Base-by-base conservation (phyloP, 2,113 vertebrate species). In the Cyprinodon brontotheroides region DNA sequence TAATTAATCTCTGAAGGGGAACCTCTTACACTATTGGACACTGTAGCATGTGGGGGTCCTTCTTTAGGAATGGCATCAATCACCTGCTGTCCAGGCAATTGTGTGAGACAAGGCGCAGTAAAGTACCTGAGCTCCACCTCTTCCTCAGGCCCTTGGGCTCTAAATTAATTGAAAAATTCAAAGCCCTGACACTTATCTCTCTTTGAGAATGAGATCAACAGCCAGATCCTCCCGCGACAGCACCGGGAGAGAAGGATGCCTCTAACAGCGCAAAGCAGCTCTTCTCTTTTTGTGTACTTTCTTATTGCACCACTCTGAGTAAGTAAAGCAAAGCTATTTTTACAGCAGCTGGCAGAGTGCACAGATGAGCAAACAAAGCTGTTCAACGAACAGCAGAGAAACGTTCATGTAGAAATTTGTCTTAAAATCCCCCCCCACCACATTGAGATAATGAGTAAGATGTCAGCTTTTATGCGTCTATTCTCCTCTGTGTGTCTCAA, bases 1-100 rank as follows among this genome's bases (percentile, higher is more conserved):
- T 90, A 92, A 93, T 94, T 93, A 89, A 93, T 94, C 92, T 88
- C 72, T 77, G 74, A 66, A 82, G 73, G 83, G 87, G 85, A 81
- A 80, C 75, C 79, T 87, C 57, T 88, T 78, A 76, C 70, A 77
- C 77, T 20, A 63, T 20, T 39, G 72, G 87, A 81, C 82, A 70
- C 66, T 78, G 83, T 87, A 81, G 89, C 84, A 80, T 62, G 57
- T 43, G 43, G 75, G 57, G 57, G 68, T 57, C 65, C 84, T 67
- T 89, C 84, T 86, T 87, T 76, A 72, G 86, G 77, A 68, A 75
- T 36, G 74, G 14, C 77, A 91, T 92, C 85, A 83, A 90, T 92
- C 91, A 88, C 61, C 65, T 62, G 43, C 70, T 68, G 72, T 82
- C 72, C 78, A 40, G 77, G 86, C 78, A 84, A 76, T 84, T 79